These are phyloP conservation scores for Mythimna albipuncta DNA, from an alignment of 2,888 invertebrate genomes.

Conservation along the genomic window DNA sequence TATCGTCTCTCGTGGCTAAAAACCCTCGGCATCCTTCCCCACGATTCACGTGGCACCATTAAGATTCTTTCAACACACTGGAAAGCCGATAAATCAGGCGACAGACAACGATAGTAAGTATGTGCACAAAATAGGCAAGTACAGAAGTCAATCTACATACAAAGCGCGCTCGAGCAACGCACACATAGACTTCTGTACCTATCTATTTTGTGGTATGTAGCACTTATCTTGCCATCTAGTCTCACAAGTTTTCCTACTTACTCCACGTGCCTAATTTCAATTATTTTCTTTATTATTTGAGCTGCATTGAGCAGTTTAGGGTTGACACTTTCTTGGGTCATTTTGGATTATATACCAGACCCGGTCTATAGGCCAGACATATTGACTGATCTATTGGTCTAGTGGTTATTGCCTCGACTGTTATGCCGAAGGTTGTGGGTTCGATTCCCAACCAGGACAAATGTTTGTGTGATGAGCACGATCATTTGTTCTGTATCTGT, in stretches of 20 bases:
- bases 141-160: too few relatives aligned
- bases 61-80: constrained; percentile 67
- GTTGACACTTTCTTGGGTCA: not conserved
- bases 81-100: constrained; percentile 68
- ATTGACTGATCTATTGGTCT: too few relatives aligned
- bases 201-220: constrained; percentile 28
- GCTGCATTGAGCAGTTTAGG: constrained; percentile 5
- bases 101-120: constrained; percentile 47
- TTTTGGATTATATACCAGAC: too few relatives aligned
- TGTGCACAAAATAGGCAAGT: too few relatives aligned
- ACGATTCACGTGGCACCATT: constrained; percentile 70
- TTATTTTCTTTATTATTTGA: constrained; percentile 17
- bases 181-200: too few relatives aligned
- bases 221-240: constrained; percentile 32
- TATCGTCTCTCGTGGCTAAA: constrained; percentile 24
- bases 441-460: too few relatives aligned
- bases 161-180: too few relatives aligned
- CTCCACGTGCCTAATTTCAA: constrained; percentile 23
- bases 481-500: too few relatives aligned
- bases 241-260: constrained; percentile 46
- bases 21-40: constrained; percentile 26
- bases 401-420: not conserved
- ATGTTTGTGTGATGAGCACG: too few relatives aligned
- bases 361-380: too few relatives aligned
- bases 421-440: too few relatives aligned